phyloP scores from a whole-genome alignment of 2,888 invertebrate species.

The Tipula lateralis region DNA sequence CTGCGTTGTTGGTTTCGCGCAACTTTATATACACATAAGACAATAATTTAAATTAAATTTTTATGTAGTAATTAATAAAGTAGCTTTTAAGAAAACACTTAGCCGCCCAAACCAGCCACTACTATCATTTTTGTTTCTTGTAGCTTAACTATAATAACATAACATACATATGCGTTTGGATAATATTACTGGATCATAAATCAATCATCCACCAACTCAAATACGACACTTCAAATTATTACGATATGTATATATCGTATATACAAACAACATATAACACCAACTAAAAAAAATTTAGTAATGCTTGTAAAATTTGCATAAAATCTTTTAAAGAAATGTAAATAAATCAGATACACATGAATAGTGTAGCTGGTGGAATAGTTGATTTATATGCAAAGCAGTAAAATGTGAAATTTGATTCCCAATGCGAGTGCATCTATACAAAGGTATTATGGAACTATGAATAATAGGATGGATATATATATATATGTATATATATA shows the following conservation, averaged over 20 bases:
- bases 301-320: neutral
- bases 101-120: neutral
- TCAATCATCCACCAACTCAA: slow-evolving; percentile 24
- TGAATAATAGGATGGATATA: too few species aligned
- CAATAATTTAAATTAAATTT: neutral
- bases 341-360: neutral
- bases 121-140: neutral
- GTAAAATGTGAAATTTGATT: neutral
- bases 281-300: neutral
- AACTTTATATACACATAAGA: neutral
- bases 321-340: neutral
- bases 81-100: neutral
- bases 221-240: slow-evolving; percentile 19
- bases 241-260: neutral
- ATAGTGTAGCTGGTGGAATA: neutral
- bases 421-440: too few species aligned
- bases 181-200: slow-evolving; percentile 14
- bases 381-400: neutral
- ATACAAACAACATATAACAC: too few species aligned
- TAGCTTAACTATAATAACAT: neutral
- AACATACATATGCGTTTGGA: neutral
- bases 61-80: slow-evolving; percentile 19
- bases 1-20: neutral
- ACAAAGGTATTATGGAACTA: too few species aligned
- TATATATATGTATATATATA: too few species aligned